These are phyloP conservation scores for Andricus curvator DNA, from an alignment of 2,888 invertebrate species.

Conservation along the genomic window DNA sequence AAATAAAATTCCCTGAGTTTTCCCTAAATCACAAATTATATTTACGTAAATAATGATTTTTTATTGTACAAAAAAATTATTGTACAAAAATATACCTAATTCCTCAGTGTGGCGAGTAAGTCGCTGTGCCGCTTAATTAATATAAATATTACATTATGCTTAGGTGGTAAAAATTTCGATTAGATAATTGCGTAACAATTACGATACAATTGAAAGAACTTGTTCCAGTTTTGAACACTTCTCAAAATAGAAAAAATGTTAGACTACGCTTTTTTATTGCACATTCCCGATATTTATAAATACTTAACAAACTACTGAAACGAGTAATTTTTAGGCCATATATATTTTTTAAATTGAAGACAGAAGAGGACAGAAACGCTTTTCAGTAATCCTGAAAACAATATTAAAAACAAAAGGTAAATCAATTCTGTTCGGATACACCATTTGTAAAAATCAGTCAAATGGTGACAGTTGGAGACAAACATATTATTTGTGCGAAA, in stretches of 20 bases:
- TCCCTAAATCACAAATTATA: background rate
- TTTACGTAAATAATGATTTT: background rate
- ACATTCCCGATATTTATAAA: background rate
- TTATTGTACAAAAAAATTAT: background rate
- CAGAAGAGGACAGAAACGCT: background rate
- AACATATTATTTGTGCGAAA: background rate
- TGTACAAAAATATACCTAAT: conserved; percentile 1
- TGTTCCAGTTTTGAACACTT: background rate
- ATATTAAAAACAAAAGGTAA: background rate
- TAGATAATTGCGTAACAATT: background rate
- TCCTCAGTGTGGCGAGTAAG: background rate
- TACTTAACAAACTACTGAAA: background rate
- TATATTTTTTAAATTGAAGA: background rate
- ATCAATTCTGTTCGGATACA: background rate
- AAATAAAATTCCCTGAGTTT: too few species aligned
- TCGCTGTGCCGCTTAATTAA: background rate
- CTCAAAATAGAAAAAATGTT: background rate
- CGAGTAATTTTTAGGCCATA: background rate
- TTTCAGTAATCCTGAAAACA: background rate
- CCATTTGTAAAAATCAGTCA: background rate
- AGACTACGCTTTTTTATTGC: background rate
- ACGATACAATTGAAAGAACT: background rate
- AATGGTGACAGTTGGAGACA: background rate
- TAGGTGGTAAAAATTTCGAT: background rate
- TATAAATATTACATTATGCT: background rate